Evolutionary conservation across 2,113 vertebrate species (phyloP).

Genomic region (Leucopsar rothschildi): DNA sequence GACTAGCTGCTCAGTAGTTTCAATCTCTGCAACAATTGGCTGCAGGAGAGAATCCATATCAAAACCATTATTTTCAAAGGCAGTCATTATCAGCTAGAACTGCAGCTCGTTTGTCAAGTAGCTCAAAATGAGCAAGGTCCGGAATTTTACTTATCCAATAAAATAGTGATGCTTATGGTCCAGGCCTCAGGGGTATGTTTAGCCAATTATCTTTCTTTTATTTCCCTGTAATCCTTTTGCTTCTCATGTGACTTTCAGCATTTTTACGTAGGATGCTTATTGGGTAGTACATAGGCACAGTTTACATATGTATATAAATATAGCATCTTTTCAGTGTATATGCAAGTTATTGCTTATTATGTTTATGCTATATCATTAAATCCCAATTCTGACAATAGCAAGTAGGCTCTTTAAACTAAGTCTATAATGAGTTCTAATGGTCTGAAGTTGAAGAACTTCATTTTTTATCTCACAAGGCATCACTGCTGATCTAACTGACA

Average conservation of each 20-base stretch:
- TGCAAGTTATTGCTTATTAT: neutral
- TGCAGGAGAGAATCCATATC: neutral
- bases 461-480: neutral
- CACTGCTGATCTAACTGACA: neutral
- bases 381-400: neutral
- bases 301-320: neutral
- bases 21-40: neutral
- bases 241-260: neutral
- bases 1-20: constrained; percentile 34
- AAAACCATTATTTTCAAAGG: neutral
- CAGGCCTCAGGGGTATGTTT: neutral
- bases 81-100: neutral
- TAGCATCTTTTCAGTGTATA: neutral
- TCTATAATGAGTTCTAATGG: neutral
- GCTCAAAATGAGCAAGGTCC: neutral
- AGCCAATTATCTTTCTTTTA: neutral
- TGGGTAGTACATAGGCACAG: neutral
- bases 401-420: neutral
- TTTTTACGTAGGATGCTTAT: neutral
- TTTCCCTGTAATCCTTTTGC: neutral
- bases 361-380: neutral
- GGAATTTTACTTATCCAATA: neutral
- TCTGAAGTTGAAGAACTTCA: neutral
- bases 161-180: neutral
- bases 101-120: neutral